Evolutionary conservation across 2,113 vertebrate species (phyloP).

Genomic region (Talpa occidentalis): DNA sequence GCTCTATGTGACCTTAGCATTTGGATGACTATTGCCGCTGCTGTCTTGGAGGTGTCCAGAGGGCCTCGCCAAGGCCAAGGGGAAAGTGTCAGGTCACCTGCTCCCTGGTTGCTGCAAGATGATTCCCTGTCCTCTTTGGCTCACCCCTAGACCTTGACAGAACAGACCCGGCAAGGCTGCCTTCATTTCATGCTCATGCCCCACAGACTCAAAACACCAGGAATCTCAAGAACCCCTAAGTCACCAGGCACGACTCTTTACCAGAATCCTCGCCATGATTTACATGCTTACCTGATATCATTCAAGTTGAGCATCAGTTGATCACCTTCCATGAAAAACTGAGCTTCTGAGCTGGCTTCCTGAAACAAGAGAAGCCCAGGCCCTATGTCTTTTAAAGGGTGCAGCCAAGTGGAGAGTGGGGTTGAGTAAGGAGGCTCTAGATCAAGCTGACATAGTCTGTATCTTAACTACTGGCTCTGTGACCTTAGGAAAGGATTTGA

Average conservation of each 20-base stretch:
- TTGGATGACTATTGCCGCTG: not conserved
- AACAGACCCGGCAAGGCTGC: not conserved
- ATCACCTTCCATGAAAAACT: conserved; percentile 27
- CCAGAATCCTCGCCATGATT: not conserved
- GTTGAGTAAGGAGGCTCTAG: not conserved
- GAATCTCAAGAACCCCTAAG: not conserved
- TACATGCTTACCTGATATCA: conserved; percentile 65
- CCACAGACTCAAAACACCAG: not conserved
- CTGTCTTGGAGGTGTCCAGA: not conserved
- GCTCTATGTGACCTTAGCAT: not conserved
- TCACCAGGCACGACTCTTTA: too few relatives aligned
- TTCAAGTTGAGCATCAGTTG: conserved; percentile 44
- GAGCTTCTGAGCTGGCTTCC: conserved; percentile 66
- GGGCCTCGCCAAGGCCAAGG: not conserved
- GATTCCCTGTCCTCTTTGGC: not conserved
- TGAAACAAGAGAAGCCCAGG: conserved; percentile 49
- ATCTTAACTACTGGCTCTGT: not conserved
- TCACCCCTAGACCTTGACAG: not conserved
- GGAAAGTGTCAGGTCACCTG: not conserved
- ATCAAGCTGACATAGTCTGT: not conserved
- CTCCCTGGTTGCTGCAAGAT: not conserved
- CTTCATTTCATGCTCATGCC: not conserved
- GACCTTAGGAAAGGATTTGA: not conserved
- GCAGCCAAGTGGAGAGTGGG: not conserved
- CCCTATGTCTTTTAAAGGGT: not conserved